Percentiles rank a stretch among this genome's conserved stretches.
Evolutionary conservation across 2,113 vertebrate genomes (phyloP).

Genomic region (Glaucomys volans): DNA sequence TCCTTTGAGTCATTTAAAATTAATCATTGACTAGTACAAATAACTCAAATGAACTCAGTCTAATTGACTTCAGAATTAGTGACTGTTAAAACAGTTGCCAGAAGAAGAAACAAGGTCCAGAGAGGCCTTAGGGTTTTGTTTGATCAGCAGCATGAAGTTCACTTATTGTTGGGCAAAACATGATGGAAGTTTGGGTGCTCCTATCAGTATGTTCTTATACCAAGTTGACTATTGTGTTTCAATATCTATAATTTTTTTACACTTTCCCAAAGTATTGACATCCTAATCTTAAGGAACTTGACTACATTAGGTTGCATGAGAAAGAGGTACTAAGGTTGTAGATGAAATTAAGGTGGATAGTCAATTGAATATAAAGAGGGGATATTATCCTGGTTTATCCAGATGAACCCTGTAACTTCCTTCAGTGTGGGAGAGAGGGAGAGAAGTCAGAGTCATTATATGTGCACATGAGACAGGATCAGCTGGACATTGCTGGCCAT

Average conservation of each 20-base stretch:
- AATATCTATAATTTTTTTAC: neutral
- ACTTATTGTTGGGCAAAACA: neutral
- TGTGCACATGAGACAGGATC: neutral
- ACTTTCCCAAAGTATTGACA: neutral
- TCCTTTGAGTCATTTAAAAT: conserved; percentile 22
- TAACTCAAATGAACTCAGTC: neutral
- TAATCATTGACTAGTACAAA: neutral
- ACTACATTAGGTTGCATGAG: neutral
- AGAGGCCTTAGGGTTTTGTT: neutral
- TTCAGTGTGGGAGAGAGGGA: neutral
- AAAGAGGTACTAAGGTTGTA: neutral
- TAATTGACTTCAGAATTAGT: neutral
- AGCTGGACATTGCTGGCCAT: neutral
- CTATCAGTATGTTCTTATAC: neutral
- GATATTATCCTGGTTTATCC: neutral
- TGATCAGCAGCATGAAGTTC: neutral
- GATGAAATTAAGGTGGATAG: neutral
- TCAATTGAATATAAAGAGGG: neutral
- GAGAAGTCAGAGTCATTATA: neutral
- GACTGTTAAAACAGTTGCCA: neutral
- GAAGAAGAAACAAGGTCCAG: neutral
- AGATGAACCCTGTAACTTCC: neutral
- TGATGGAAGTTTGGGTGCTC: neutral
- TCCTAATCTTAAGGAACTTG: neutral
- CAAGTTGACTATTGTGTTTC: neutral